phyloP scores from a whole-genome alignment of 2,797 vertebrate genomes.

The Dermochelys coriacea region DNA sequence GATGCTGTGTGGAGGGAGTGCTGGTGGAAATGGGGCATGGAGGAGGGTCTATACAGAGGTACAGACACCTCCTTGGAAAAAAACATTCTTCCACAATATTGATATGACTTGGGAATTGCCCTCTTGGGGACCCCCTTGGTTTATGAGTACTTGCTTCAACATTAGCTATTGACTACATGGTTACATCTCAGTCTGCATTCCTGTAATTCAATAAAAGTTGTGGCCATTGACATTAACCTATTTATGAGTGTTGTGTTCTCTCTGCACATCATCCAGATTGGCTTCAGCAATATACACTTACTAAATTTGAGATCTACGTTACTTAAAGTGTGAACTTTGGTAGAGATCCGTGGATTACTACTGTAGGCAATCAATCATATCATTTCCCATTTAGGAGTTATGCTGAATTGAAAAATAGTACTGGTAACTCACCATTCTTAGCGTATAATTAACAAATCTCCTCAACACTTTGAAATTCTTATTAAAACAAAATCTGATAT shows the following conservation, averaged over 20 bases:
- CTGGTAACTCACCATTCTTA: constrained; percentile 39
- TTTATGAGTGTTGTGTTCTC: not conserved
- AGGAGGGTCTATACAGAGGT: not conserved
- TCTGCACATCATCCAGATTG: not conserved
- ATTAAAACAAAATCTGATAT: not conserved
- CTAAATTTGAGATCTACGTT: not conserved
- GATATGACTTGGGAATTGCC: not conserved
- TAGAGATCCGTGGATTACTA: not conserved
- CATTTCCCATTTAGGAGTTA: constrained; percentile 41
- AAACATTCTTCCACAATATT: not conserved
- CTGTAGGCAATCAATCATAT: not conserved
- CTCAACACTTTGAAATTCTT: constrained; percentile 39
- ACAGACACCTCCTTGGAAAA: not conserved
- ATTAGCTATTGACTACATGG: not conserved
- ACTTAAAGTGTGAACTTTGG: not conserved
- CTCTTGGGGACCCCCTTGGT: not conserved
- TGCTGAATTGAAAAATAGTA: constrained; percentile 30
- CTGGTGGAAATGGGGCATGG: not conserved
- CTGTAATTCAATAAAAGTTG: not conserved
- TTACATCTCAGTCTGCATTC: not conserved
- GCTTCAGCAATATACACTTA: not conserved
- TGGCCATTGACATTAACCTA: not conserved
- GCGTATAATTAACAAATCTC: constrained; percentile 39
- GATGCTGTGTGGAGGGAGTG: not conserved
- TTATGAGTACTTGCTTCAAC: not conserved